Percentiles rank a stretch among this genome's conserved stretches.
phyloP scores from a whole-genome alignment of 2,113 vertebrate species.

The Cochlearius cochlearius region DNA sequence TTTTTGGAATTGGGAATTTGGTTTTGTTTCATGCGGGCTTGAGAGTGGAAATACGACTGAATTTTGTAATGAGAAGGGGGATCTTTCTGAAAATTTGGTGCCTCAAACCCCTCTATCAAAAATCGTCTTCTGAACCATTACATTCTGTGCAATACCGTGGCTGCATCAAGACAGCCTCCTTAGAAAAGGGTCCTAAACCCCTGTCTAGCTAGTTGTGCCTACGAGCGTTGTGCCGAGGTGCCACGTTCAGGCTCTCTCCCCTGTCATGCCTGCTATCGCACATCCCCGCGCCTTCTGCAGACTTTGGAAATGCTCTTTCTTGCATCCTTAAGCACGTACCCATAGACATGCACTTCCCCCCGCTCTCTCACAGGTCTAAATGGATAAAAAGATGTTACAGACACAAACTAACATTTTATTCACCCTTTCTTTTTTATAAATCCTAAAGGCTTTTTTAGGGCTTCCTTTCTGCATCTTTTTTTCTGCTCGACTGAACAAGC shows the following conservation, averaged over 20 bases:
- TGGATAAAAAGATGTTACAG: not conserved
- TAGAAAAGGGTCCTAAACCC: not conserved
- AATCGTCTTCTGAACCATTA: not conserved
- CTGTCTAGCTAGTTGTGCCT: not conserved
- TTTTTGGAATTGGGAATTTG: not conserved
- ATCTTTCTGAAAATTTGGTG: not conserved
- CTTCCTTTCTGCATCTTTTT: not conserved
- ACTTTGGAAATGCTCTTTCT: not conserved
- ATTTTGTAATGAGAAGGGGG: not conserved
- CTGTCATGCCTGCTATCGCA: not conserved
- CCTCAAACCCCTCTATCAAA: not conserved
- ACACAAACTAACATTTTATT: not conserved
- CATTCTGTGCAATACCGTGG: not conserved
- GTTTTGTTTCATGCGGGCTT: not conserved
- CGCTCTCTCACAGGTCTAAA: not conserved
- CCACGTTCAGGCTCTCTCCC: not conserved
- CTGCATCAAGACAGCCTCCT: not conserved
- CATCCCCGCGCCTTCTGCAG: not conserved
- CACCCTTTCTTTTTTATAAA: not conserved
- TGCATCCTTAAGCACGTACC: not conserved
- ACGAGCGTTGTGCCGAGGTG: not conserved
- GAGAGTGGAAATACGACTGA: not conserved
- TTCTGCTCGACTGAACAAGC: not conserved
- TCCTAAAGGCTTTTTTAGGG: not conserved
- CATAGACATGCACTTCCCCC: not conserved